phyloP scores from a whole-genome alignment of 2,797 vertebrate genomes.

The Lagocephalus sceleratus region DNA sequence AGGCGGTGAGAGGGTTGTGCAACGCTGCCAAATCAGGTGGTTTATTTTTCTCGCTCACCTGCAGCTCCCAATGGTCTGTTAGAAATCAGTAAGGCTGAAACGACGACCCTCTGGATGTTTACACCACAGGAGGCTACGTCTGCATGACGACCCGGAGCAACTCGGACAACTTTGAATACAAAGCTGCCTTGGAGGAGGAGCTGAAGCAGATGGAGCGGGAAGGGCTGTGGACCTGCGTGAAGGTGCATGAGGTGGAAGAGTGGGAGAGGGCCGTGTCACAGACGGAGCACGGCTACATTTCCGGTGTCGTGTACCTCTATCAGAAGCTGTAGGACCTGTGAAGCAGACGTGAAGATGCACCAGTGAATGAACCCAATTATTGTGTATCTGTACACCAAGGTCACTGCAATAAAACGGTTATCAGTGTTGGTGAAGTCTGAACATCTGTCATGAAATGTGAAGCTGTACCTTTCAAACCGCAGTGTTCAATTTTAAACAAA shows the following conservation, averaged over 20 bases:
- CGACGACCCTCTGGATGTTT: not conserved
- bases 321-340: constrained; percentile 23
- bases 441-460: too few relatives aligned
- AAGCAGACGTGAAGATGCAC: not conserved
- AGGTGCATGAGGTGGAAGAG: constrained; percentile 67
- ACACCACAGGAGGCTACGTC: constrained; percentile 80
- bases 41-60: not conserved
- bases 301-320: constrained; percentile 68
- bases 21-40: constrained; percentile 82
- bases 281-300: constrained; percentile 78
- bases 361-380: not conserved
- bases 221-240: constrained; percentile 73
- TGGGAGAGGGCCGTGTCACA: constrained; percentile 84
- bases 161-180: constrained; percentile 78
- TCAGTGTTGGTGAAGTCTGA: too few relatives aligned
- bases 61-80: not conserved
- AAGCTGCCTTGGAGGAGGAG: constrained; percentile 70
- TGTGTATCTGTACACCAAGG: too few relatives aligned
- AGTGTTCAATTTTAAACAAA: too few relatives aligned
- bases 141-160: constrained; percentile 89
- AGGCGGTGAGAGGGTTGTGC: constrained; percentile 76
- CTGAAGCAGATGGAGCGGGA: constrained; percentile 74
- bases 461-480: too few relatives aligned
- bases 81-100: not conserved
- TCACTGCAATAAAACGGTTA: too few relatives aligned